Evolutionary conservation across 2,888 invertebrate genomes (phyloP).

Genomic region (Odontocerum albicorne): DNA sequence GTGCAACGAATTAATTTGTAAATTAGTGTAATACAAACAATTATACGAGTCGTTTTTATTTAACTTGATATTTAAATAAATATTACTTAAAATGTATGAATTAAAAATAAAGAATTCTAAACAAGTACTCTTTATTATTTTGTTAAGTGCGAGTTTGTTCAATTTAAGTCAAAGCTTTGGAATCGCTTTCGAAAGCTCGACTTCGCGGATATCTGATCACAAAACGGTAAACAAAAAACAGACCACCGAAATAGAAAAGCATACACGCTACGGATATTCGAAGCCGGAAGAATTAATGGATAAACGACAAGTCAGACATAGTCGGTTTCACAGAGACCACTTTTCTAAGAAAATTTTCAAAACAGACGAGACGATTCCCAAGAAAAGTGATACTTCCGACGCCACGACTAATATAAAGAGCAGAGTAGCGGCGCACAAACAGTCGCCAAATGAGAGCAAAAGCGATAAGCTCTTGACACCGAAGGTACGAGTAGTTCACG

Average conservation of each 20-base stretch:
- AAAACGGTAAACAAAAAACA: slow-evolving; percentile 2
- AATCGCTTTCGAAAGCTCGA: slow-evolving; percentile 7
- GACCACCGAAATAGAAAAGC: neutral
- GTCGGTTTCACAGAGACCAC: slow-evolving; percentile 31
- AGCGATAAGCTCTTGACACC: slow-evolving; percentile 7
- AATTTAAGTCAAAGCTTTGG: slow-evolving; percentile 12
- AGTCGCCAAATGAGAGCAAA: slow-evolving; percentile 6
- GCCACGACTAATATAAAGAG: slow-evolving; percentile 21
- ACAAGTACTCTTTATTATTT: too few species aligned
- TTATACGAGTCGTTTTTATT: too few species aligned
- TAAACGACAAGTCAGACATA: slow-evolving; percentile 41
- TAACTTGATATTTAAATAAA: too few species aligned
- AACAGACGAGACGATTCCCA: slow-evolving; percentile 40
- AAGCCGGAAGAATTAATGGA: slow-evolving; percentile 8
- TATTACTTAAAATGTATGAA: too few species aligned
- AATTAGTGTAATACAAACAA: too few species aligned
- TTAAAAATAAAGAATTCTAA: too few species aligned
- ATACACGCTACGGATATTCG: neutral
- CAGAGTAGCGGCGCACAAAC: slow-evolving; percentile 1
- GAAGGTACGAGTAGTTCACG: slow-evolving; percentile 4
- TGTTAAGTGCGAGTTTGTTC: neutral
- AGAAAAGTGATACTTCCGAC: slow-evolving; percentile 30
- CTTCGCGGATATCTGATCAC: neutral
- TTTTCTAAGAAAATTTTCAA: slow-evolving; percentile 34
- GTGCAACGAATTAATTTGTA: too few species aligned